Evolutionary conservation across 2,888 invertebrate species (phyloP).

Genomic region (Trimorus sp.): DNA sequence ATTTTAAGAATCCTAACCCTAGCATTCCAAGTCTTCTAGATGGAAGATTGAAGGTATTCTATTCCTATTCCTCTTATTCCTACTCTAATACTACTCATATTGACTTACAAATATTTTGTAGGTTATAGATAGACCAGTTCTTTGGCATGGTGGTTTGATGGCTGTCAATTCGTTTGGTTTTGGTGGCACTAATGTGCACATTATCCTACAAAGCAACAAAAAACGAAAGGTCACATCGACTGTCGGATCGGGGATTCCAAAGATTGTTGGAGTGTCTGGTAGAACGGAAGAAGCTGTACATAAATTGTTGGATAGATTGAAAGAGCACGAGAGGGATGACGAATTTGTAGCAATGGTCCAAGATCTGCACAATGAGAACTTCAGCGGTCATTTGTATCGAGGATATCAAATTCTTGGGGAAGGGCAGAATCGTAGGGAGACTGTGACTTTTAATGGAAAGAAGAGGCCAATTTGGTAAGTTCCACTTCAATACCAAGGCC

Average conservation of each 20-base stretch:
- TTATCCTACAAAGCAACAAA: slow-evolving; percentile 91
- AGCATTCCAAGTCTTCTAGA: slow-evolving; percentile 95
- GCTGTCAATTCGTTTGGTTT: slow-evolving; percentile 99
- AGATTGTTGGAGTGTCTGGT: slow-evolving; percentile 90
- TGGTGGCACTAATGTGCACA: slow-evolving; percentile 98
- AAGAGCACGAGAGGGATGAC: slow-evolving; percentile 84
- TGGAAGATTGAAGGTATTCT: slow-evolving; percentile 87
- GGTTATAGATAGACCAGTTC: slow-evolving; percentile 91
- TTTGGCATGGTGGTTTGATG: slow-evolving; percentile 95
- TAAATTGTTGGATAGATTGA: slow-evolving; percentile 85
- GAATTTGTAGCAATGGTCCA: slow-evolving; percentile 90
- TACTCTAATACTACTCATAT: too few species aligned
- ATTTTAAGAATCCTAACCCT: slow-evolving; percentile 92
- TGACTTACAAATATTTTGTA: slow-evolving; percentile 18
- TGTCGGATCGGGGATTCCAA: slow-evolving; percentile 83
- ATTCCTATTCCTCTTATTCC: too few species aligned
- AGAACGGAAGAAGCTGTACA: slow-evolving; percentile 91
- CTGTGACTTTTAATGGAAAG: slow-evolving; percentile 83
- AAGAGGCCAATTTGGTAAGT: slow-evolving; percentile 90
- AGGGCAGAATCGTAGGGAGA: slow-evolving; percentile 81
- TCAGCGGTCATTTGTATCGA: slow-evolving; percentile 90
- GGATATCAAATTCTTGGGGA: slow-evolving; percentile 90
- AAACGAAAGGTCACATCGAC: slow-evolving; percentile 85
- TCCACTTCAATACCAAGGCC: too few species aligned
- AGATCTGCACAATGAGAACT: slow-evolving; percentile 87